Evolutionary conservation across 2,888 invertebrate genomes (phyloP), one percentile per base, ranked within the genome.

Genomic region (Hypolimnas misippus): DNA sequence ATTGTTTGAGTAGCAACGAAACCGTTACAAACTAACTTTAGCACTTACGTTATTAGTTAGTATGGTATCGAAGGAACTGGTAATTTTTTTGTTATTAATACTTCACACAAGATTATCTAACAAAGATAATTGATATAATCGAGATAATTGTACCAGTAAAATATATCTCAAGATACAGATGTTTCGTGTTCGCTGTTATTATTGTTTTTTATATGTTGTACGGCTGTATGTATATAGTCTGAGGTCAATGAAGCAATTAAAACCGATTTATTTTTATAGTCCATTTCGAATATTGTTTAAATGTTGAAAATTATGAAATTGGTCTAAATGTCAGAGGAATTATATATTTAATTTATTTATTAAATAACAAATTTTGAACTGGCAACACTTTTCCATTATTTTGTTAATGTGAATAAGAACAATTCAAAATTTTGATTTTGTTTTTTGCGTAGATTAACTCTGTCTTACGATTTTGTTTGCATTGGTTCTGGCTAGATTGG

Each of bases 51-150:
- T n/a, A n/a, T 62, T 57, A 62, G 52, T 62, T 38, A 53, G 57
- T 33, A 64, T 67, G 42, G 61, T 50, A 62, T 56, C 61, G 55
- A 62, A 42, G 21, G 56, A 53, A 56, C 57, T 62, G 56, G 54
- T 33, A 8, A 33, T 3, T 42, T 58, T 67, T 44, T 38, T 52
- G 57, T 57, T 46, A 55, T 42, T 53, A 52, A 61, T 35, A 51
- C 21, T 62, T 63, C 61, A 64, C 62, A 64, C 53, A 57, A 31
- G 44, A 50, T 62, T 62, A 51, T 63, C 16, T 19, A 35, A 57
- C 42, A 52, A 29, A 35, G 29, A 44, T 58, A 38, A 61, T 58
- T 31, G 55, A 14, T 61, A n/a, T n/a, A n/a, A n/a, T n/a, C n/a
- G n/a, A n/a, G n/a, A 50, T 55, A 25, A 40, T 56, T 56, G 29